Conservation (phyloP, 2,797 vertebrate species). For the Gastrophryne carolinensis region DNA sequence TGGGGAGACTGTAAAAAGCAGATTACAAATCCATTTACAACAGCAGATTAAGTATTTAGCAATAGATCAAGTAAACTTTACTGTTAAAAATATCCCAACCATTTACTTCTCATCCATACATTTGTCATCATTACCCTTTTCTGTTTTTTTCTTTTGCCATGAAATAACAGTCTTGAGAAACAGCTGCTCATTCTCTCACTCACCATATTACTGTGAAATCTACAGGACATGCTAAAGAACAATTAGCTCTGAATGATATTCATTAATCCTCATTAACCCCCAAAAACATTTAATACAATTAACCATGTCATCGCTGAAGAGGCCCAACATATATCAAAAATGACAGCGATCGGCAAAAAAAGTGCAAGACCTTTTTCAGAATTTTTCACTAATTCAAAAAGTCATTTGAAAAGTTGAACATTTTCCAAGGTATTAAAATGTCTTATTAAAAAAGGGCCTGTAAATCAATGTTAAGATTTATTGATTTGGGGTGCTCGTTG, state of each 20-base stretch:
- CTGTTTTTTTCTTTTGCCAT: not conserved
- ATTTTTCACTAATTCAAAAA: too few species aligned
- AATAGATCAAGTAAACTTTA: constrained; percentile 30
- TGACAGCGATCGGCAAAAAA: too few species aligned
- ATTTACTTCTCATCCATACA: not conserved
- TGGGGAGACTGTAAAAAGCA: constrained; percentile 28
- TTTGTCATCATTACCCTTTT: not conserved
- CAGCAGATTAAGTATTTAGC: constrained; percentile 31
- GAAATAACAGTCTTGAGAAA: constrained; percentile 23
- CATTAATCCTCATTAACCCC: constrained; percentile 25
- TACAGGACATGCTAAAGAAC: not conserved
- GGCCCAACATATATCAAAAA: not conserved
- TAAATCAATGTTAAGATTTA: too few species aligned
- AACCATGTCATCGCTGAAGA: not conserved
- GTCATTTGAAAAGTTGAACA: too few species aligned
- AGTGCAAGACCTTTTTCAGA: too few species aligned
- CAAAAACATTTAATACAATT: not conserved
- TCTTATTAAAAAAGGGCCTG: too few species aligned
- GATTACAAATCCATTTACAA: constrained; percentile 35
- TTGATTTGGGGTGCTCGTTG: too few species aligned
- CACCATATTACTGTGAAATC: not conserved
- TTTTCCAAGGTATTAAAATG: too few species aligned
- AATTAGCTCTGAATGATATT: not conserved
- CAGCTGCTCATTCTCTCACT: constrained; percentile 1
- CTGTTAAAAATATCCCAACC: not conserved